Evolutionary conservation across 2,797 vertebrate species (phyloP).

Genomic region (Cossypha niveicapilla): DNA sequence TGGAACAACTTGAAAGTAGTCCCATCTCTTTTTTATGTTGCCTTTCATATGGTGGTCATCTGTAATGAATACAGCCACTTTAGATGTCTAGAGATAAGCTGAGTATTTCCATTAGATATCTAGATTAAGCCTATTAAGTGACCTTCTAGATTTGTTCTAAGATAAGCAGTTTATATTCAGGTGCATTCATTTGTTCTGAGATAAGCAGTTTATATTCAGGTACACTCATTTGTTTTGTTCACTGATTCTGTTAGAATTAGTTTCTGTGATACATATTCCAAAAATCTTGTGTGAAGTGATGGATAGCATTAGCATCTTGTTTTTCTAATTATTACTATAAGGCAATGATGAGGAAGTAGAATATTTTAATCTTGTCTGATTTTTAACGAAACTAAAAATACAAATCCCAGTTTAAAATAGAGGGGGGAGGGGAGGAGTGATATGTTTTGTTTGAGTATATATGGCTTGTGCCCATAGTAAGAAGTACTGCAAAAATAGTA

Average conservation of each 20-base stretch:
- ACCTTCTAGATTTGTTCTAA: neutral
- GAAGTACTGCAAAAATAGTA: neutral
- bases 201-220: neutral
- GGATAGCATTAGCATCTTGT: neutral
- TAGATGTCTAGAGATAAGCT: neutral
- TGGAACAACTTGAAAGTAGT: neutral
- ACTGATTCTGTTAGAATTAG: neutral
- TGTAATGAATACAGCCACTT: neutral
- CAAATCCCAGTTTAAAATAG: neutral
- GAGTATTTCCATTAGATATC: neutral
- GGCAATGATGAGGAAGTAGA: neutral
- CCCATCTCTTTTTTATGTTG: neutral
- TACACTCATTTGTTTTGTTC: neutral
- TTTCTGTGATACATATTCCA: neutral
- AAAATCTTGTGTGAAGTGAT: neutral
- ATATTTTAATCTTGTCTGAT: neutral
- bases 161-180: neutral
- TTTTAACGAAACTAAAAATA: neutral
- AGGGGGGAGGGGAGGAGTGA: fast-evolving
- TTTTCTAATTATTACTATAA: neutral
- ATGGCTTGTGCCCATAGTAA: neutral
- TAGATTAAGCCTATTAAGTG: neutral
- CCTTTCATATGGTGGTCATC: neutral
- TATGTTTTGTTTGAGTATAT: neutral
- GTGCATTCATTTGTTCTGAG: neutral